Evolutionary conservation across 2,113 vertebrate genomes (phyloP).

Genomic region (Rhegmatorhina hoffmannsi): DNA sequence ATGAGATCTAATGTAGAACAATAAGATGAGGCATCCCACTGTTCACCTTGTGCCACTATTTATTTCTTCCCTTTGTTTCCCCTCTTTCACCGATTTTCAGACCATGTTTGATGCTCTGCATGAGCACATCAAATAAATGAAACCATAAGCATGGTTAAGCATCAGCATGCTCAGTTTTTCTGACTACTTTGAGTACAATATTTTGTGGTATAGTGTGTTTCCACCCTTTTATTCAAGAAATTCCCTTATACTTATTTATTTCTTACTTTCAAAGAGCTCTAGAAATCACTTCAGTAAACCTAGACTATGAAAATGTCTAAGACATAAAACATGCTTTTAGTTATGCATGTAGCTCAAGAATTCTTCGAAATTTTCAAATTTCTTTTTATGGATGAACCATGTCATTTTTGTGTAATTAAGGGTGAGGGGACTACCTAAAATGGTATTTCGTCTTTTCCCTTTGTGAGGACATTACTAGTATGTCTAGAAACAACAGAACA

Average conservation of each 20-base stretch:
- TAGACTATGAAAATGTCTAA: not conserved
- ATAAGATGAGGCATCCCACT: slow-evolving; percentile 27
- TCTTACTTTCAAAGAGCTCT: not conserved
- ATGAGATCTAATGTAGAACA: slow-evolving; percentile 6
- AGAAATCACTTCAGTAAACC: not conserved
- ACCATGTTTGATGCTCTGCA: slow-evolving; percentile 23
- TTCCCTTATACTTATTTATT: not conserved
- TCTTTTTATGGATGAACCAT: not conserved
- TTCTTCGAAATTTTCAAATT: not conserved
- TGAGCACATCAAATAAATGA: slow-evolving; percentile 30
- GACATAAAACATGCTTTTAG: not conserved
- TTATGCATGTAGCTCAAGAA: not conserved
- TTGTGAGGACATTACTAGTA: not conserved
- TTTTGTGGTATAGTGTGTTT: not conserved
- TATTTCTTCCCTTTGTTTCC: slow-evolving; percentile 53
- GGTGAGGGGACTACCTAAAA: not conserved
- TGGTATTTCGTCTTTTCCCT: not conserved
- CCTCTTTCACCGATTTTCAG: not conserved
- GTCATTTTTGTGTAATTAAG: not conserved
- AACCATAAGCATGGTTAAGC: slow-evolving; percentile 7
- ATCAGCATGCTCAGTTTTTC: not conserved
- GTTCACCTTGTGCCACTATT: slow-evolving; percentile 62
- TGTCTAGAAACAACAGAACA: not conserved
- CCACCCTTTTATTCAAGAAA: not conserved
- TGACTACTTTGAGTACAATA: not conserved